Evolutionary conservation across 2,113 vertebrate species (phyloP).

Genomic region (Thunnus maccoyii): DNA sequence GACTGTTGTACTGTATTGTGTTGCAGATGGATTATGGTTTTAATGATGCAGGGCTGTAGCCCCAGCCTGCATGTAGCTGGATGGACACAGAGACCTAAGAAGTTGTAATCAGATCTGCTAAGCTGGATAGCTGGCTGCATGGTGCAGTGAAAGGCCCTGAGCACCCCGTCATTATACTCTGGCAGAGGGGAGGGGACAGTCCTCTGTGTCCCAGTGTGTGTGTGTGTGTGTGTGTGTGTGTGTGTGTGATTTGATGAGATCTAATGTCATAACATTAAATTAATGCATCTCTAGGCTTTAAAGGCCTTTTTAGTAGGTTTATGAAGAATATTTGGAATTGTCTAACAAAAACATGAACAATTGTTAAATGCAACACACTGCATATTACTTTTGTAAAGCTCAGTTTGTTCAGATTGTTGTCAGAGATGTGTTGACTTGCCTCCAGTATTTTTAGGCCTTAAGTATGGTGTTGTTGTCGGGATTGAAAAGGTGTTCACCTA

Average conservation of each 20-base stretch:
- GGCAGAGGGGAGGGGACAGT: slow-evolving; percentile 16
- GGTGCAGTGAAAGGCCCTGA: slow-evolving; percentile 40
- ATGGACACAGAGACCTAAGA: slow-evolving; percentile 62
- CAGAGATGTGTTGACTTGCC: neutral
- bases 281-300: neutral
- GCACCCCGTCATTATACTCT: slow-evolving; percentile 23
- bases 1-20: slow-evolving; percentile 51
- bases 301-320: neutral
- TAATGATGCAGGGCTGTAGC: slow-evolving; percentile 59
- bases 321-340: neutral
- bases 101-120: slow-evolving; percentile 77
- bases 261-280: slow-evolving; percentile 11
- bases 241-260: slow-evolving; percentile 9
- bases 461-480: neutral
- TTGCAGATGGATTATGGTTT: slow-evolving; percentile 70
- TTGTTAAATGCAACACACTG: neutral
- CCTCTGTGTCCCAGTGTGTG: neutral
- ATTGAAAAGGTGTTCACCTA: neutral
- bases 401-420: neutral
- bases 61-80: slow-evolving; percentile 51
- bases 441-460: neutral
- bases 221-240: slow-evolving; percentile 15
- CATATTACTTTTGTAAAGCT: neutral
- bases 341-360: neutral
- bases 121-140: slow-evolving; percentile 65